Conservation (phyloP, 2,888 invertebrate species). For the Chydorus sphaericus region DNA sequence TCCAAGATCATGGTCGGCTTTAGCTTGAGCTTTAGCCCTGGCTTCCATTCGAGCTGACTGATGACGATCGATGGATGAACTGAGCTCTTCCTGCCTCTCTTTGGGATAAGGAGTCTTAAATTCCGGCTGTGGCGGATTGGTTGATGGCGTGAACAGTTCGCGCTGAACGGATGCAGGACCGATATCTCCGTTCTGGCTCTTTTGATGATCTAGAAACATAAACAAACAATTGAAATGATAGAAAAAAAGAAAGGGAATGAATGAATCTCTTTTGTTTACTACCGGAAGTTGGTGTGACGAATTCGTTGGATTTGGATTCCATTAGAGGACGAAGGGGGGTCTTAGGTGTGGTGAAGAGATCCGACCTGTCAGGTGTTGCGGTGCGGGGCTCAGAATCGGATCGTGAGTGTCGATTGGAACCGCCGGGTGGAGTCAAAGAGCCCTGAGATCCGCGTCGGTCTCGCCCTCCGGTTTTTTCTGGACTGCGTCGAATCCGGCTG, state of each 20-base stretch:
- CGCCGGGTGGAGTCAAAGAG: constrained; percentile 10
- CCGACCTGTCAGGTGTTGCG: neutral
- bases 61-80: constrained; percentile 23
- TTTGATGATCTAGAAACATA: neutral
- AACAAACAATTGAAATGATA: neutral
- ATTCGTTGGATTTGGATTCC: neutral
- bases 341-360: neutral
- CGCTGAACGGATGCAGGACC: constrained; percentile 30
- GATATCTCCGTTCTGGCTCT: neutral
- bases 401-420: neutral
- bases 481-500: constrained; percentile 45
- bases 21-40: constrained; percentile 46
- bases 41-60: constrained; percentile 44
- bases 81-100: constrained; percentile 29
- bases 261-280: no score
- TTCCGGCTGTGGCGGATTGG: constrained; percentile 29
- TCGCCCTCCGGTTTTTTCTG: constrained; percentile 41
- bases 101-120: constrained; percentile 34
- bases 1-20: constrained; percentile 57
- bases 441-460: constrained; percentile 33
- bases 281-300: neutral
- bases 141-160: constrained; percentile 33
- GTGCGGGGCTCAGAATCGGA: constrained; percentile 10
- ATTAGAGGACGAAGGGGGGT: neutral
- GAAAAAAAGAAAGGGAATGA: neutral